Evolutionary conservation across 2,113 vertebrate species (phyloP).

Genomic region (Daubentonia madagascariensis): DNA sequence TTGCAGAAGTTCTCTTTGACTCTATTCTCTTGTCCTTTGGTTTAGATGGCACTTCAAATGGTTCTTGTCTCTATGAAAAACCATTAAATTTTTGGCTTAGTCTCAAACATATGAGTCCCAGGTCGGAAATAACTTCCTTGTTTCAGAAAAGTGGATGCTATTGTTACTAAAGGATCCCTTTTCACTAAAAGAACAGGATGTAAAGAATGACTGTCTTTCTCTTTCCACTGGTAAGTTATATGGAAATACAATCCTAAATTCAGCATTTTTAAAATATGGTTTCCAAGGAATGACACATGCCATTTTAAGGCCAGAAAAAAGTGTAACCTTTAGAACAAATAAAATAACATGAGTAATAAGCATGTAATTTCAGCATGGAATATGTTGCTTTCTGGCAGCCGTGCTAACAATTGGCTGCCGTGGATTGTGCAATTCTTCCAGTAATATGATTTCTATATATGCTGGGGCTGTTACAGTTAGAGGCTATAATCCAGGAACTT

Average conservation of each 20-base stretch:
- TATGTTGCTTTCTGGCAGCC: conserved; percentile 30
- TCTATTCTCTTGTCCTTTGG: conserved; percentile 32
- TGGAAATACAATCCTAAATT: conserved; percentile 74
- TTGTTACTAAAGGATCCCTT: conserved; percentile 72
- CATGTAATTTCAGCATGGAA: conserved; percentile 49
- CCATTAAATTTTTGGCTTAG: conserved; percentile 48
- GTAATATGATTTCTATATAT: conserved; percentile 46
- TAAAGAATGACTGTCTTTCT: conserved; percentile 66
- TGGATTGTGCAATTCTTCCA: conserved; percentile 64
- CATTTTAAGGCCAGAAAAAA: conserved; percentile 68
- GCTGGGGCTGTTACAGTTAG: neutral
- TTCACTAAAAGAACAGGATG: conserved; percentile 56
- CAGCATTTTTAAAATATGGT: conserved; percentile 66
- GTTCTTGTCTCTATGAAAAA: conserved; percentile 51
- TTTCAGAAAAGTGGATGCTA: conserved; percentile 73
- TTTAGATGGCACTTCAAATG: conserved; percentile 48
- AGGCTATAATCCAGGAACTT: neutral
- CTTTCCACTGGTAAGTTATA: conserved; percentile 67
- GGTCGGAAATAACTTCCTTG: conserved; percentile 58
- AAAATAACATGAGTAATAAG: conserved; percentile 44
- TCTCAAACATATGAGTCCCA: conserved; percentile 62
- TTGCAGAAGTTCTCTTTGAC: conserved; percentile 45
- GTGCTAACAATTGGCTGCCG: conserved; percentile 10
- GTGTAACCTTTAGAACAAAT: conserved; percentile 68
- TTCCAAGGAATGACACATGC: conserved; percentile 68